These are phyloP conservation scores for Sebastes baramenuke DNA, from an alignment of 2,797 vertebrate species.

Conservation along the genomic window DNA sequence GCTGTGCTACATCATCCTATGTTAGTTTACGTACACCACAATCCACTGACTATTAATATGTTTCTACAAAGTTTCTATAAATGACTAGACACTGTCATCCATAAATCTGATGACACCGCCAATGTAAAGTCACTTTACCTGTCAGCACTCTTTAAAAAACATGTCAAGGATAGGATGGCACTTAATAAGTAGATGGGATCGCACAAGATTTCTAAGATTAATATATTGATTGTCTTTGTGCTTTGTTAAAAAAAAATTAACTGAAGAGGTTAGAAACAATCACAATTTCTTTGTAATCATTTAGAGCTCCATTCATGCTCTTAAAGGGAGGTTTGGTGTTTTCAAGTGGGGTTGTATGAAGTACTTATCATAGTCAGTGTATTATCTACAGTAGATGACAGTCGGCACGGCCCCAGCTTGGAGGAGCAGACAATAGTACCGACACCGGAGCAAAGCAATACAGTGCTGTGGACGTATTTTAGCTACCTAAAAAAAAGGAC, in stretches of 20 bases:
- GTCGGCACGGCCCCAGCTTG: not conserved
- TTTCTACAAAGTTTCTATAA: slow-evolving; percentile 11
- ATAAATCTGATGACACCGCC: slow-evolving; percentile 4
- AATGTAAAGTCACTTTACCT: slow-evolving; percentile 32
- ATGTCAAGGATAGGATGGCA: not conserved
- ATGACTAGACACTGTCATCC: slow-evolving; percentile 16
- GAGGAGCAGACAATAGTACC: not conserved
- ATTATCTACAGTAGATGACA: too few relatives aligned
- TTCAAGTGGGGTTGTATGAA: not conserved
- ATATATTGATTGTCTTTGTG: not conserved
- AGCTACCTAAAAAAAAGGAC: not conserved
- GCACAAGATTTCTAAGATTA: not conserved
- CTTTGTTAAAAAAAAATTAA: not conserved
- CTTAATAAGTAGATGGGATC: not conserved
- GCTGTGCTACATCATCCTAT: not conserved
- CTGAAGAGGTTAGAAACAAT: not conserved
- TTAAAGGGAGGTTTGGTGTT: not conserved
- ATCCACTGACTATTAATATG: not conserved
- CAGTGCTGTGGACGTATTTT: not conserved
- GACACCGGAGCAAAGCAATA: not conserved
- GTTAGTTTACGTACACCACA: slow-evolving; percentile 16
- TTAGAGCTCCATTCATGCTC: not conserved
- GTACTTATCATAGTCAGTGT: not conserved
- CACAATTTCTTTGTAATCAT: not conserved
- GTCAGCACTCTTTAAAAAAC: slow-evolving; percentile 34